These are phyloP conservation scores for Cerastoderma edule DNA, from an alignment of 2,888 invertebrate genomes.

Conservation along the genomic window DNA sequence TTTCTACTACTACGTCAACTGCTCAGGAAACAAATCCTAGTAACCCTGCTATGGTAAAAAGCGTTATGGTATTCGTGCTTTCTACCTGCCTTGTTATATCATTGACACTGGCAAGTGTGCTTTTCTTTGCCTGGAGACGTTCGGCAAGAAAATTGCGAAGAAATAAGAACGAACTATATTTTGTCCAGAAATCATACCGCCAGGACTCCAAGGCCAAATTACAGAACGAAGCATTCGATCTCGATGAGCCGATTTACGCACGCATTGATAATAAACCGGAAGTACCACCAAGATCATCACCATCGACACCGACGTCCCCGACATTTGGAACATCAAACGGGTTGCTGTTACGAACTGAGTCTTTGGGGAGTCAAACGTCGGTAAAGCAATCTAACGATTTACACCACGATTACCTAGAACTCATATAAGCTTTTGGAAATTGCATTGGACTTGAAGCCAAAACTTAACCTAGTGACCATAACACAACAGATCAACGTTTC, in stretches of 20 bases:
- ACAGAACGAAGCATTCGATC: conserved; percentile 22
- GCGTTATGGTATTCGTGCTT: conserved; percentile 34
- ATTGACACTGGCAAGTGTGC: conserved; percentile 13
- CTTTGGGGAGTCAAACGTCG: conserved; percentile 35
- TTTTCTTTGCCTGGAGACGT: conserved; percentile 40
- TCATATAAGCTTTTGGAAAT: no score
- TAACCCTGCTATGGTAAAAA: neutral
- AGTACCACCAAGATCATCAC: conserved; percentile 34
- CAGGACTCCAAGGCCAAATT: conserved; percentile 38
- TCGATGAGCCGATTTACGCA: conserved; percentile 45
- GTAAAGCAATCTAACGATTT: conserved; percentile 23
- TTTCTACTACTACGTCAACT: no score
- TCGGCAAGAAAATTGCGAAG: conserved; percentile 26
- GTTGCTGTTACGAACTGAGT: conserved; percentile 20
- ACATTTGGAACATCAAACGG: neutral
- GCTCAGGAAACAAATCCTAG: no score
- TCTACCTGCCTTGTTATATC: conserved; percentile 22
- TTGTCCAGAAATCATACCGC: conserved; percentile 45
- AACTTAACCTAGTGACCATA: no score
- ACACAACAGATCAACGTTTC: no score
- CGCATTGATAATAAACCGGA: conserved; percentile 24
- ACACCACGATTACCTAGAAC: conserved; percentile 37
- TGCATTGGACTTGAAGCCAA: no score
- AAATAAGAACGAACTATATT: conserved; percentile 46
- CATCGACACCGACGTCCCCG: neutral